These are phyloP conservation scores for Helicorthomorpha holstii DNA, from an alignment of 1,140 invertebrate species.

Conservation along the genomic window DNA sequence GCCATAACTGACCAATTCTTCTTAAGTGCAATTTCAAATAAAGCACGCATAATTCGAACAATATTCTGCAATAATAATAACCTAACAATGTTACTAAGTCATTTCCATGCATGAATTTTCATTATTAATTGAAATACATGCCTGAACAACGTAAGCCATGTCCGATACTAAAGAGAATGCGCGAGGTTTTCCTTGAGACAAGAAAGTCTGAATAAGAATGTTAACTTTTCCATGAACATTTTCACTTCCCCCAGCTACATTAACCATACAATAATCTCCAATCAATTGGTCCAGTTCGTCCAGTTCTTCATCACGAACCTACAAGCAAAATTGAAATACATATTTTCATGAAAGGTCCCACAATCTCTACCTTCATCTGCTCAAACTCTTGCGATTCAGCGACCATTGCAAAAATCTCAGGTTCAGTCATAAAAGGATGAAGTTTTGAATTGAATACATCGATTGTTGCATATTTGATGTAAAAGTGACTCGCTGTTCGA, in stretches of 20 bases:
- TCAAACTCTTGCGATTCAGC: conserved; percentile 86
- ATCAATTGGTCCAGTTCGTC: conserved; percentile 65
- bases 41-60: conserved; percentile 66
- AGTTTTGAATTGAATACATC: conserved; percentile 69
- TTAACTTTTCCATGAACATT: conserved; percentile 93
- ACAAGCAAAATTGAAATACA: conserved; percentile 11
- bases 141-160: conserved; percentile 79
- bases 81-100: not conserved
- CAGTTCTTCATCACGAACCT: conserved; percentile 88
- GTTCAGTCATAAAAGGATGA: conserved; percentile 62
- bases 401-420: conserved; percentile 71
- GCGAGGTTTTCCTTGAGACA: conserved; percentile 60
- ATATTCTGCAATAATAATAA: conserved; percentile 49
- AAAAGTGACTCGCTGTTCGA: conserved; percentile 90
- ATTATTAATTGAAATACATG: conserved; percentile 20
- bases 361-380: conserved; percentile 72
- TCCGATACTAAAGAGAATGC: conserved; percentile 85
- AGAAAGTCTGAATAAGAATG: conserved; percentile 81
- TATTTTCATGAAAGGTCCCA: not conserved
- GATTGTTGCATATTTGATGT: conserved; percentile 93
- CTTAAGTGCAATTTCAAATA: conserved; percentile 85
- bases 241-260: conserved; percentile 60
- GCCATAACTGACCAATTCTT: conserved; percentile 80
- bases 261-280: conserved; percentile 50
- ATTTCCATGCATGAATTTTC: not conserved